phyloP scores from a whole-genome alignment of 2,888 invertebrate genomes.

The Tetragonisca angustula region DNA sequence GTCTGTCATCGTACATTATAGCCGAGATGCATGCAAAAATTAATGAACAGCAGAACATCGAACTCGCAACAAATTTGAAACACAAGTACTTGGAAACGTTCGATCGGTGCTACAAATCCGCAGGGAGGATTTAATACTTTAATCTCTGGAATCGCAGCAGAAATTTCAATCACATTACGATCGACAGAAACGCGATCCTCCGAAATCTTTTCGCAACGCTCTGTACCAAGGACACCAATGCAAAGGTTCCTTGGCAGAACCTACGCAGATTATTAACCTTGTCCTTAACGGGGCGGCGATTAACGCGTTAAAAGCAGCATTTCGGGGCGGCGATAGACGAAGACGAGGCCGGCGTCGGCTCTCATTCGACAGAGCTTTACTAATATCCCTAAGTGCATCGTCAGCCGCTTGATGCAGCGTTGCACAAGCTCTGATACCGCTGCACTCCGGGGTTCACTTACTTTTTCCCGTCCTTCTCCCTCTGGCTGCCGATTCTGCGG shows the following conservation, averaged over 20 bases:
- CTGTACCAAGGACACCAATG: not conserved
- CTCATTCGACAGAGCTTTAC: slow-evolving; percentile 78
- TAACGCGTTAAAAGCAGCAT: slow-evolving; percentile 63
- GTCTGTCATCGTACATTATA: too few species aligned
- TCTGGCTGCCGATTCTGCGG: slow-evolving; percentile 11
- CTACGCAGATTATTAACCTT: slow-evolving; percentile 42
- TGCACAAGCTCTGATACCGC: slow-evolving; percentile 71
- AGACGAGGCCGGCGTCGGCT: slow-evolving; percentile 55
- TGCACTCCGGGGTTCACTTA: slow-evolving; percentile 62
- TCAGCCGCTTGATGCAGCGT: slow-evolving; percentile 79
- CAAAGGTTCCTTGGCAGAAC: not conserved
- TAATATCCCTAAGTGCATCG: slow-evolving; percentile 84
- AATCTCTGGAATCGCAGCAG: not conserved
- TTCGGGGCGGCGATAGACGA: slow-evolving; percentile 46
- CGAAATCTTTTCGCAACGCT: not conserved
- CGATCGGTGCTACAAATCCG: not conserved
- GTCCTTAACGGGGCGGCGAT: slow-evolving; percentile 36
- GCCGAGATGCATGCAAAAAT: too few species aligned
- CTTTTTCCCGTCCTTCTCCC: slow-evolving; percentile 50
- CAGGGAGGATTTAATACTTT: not conserved
- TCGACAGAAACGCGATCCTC: not conserved
- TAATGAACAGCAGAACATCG: too few species aligned
- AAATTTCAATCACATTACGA: not conserved
- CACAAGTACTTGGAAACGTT: too few species aligned
- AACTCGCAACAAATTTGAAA: too few species aligned